phyloP scores from a whole-genome alignment of 2,888 invertebrate genomes.

The Acrobasis consociella region DNA sequence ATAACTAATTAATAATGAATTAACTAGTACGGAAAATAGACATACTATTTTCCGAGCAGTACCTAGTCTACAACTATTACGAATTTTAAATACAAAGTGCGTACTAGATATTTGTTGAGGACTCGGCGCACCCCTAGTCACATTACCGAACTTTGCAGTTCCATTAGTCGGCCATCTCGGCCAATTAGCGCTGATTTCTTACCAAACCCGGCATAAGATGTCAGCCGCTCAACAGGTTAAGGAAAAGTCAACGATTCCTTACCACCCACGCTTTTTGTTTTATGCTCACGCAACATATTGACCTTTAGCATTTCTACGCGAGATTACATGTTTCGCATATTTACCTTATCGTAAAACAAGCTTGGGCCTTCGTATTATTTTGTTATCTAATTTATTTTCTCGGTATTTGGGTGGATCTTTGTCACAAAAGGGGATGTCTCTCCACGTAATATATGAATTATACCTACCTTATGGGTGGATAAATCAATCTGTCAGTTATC shows the following conservation, averaged over 20 bases:
- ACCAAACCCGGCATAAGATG: conserved; percentile 1
- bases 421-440: neutral
- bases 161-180: conserved; percentile 36
- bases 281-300: neutral
- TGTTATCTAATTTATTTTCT: neutral
- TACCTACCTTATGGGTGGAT: no score
- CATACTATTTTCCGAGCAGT: no score
- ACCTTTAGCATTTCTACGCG: neutral
- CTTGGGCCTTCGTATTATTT: neutral
- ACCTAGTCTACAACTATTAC: no score
- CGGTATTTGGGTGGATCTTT: neutral
- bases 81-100: neutral
- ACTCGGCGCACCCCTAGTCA: neutral
- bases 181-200: conserved; percentile 22
- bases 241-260: conserved; percentile 14
- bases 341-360: neutral
- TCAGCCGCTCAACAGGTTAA: conserved; percentile 19
- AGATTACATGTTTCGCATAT: conserved; percentile 4
- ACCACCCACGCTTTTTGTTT: neutral
- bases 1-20: no score
- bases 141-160: conserved; percentile 23
- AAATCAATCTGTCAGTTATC: no score
- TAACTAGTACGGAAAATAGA: no score
- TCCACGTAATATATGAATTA: no score
- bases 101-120: neutral